Evolutionary conservation across 1,140 invertebrate genomes (phyloP).

Genomic region (Eupeodes corollae): DNA sequence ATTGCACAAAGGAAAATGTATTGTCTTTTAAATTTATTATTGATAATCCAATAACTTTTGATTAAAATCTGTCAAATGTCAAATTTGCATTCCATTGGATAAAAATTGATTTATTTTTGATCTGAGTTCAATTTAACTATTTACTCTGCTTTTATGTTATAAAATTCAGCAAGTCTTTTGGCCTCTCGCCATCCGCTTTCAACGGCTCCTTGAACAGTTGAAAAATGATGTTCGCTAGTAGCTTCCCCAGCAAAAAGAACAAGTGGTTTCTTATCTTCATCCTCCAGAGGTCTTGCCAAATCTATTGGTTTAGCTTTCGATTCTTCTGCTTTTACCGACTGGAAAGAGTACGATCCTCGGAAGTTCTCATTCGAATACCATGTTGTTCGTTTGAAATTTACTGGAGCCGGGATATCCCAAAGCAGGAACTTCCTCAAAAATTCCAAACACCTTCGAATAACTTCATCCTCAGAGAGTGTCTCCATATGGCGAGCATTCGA

Average conservation of each 20-base stretch:
- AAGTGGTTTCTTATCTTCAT: slow-evolving; percentile 38
- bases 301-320: slow-evolving; percentile 33
- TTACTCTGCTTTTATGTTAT: too few species aligned
- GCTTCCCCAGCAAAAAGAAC: slow-evolving; percentile 58
- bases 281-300: slow-evolving; percentile 29
- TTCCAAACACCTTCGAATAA: slow-evolving; percentile 32
- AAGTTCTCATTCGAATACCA: slow-evolving; percentile 54
- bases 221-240: slow-evolving; percentile 49
- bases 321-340: slow-evolving; percentile 43
- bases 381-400: slow-evolving; percentile 12
- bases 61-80: too few species aligned
- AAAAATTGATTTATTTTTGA: too few species aligned
- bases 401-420: not conserved
- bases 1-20: too few species aligned
- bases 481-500: slow-evolving; percentile 41
- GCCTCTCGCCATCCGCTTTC: slow-evolving; percentile 63
- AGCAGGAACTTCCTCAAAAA: slow-evolving; percentile 26
- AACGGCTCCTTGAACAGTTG: slow-evolving; percentile 67
- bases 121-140: too few species aligned
- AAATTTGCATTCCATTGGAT: too few species aligned
- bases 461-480: slow-evolving; percentile 33
- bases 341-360: slow-evolving; percentile 53
- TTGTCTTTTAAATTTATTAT: too few species aligned
- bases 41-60: too few species aligned
- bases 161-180: slow-evolving; percentile 20